Percentiles rank a stretch among this genome's conserved stretches.
Conservation (phyloP, 2,797 vertebrate genomes). For the Muraenolepis orangiensis region DNA sequence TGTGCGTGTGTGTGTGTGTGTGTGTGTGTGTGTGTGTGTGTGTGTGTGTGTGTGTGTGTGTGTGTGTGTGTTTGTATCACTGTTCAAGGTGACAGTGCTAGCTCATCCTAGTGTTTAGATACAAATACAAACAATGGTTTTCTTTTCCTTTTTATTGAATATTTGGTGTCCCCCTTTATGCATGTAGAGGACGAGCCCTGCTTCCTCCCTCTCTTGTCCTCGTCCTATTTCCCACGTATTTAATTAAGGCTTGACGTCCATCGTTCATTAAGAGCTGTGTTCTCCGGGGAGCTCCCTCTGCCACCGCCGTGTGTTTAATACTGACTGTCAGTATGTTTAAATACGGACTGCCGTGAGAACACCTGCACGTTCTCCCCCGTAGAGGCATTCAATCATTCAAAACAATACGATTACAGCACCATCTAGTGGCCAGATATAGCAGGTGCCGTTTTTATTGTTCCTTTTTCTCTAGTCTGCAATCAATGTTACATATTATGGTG, state of each 20-base stretch:
- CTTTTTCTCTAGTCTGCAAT: neutral
- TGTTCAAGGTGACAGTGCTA: neutral
- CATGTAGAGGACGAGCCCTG: neutral
- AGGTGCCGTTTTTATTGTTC: slow-evolving; percentile 10
- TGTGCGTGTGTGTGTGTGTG: neutral
- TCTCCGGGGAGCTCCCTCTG: neutral
- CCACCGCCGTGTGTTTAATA: neutral
- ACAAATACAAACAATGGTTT: neutral
- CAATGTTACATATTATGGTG: neutral
- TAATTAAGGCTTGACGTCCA: neutral
- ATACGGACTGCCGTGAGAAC: neutral
- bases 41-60: neutral
- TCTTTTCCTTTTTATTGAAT: too few species aligned
- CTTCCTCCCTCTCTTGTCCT: neutral
- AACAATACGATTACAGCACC: neutral
- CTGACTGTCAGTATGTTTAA: too few species aligned
- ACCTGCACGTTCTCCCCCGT: neutral
- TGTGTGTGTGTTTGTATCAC: neutral
- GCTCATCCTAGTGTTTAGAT: neutral
- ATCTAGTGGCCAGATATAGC: slow-evolving; percentile 29
- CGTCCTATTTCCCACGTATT: neutral
- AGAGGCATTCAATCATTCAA: too few species aligned
- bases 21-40: neutral
- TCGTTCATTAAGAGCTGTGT: neutral
- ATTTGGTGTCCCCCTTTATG: neutral